phyloP scores from a whole-genome alignment of 2,113 vertebrate species.

The human (Homo sapiens) region DNA sequence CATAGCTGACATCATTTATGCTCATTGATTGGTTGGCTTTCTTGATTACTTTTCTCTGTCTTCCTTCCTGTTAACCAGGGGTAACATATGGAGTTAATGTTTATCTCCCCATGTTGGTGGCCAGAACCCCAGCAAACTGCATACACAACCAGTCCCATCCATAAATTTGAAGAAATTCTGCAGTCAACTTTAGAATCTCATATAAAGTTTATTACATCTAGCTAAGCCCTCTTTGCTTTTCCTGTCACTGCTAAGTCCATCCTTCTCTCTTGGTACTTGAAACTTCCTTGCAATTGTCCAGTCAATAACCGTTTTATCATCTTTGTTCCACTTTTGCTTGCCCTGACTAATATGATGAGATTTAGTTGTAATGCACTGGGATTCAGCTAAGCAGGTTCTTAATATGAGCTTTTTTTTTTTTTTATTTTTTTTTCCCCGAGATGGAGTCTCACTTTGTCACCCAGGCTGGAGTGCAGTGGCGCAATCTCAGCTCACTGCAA shows the following conservation, averaged over 20 bases:
- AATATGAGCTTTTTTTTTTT: background rate
- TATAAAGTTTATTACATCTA: background rate
- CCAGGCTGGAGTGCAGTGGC: too few relatives aligned
- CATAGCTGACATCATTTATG: background rate
- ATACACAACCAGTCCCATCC: background rate
- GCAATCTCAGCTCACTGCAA: too few relatives aligned
- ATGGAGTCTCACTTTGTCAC: too few relatives aligned
- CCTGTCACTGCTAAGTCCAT: background rate
- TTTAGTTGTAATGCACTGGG: too few relatives aligned
- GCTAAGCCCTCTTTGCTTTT: background rate
- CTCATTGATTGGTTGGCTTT: background rate
- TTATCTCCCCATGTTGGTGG: background rate
- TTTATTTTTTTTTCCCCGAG: background rate
- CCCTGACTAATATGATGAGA: too few relatives aligned
- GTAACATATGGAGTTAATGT: background rate
- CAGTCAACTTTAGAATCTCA: constrained; percentile 9
- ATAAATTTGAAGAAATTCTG: constrained; percentile 13
- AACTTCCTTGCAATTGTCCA: background rate
- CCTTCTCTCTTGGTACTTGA: background rate
- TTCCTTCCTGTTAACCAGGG: background rate
- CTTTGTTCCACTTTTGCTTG: too few relatives aligned
- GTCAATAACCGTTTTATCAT: too few relatives aligned
- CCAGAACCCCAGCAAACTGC: background rate
- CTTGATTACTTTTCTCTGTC: background rate
- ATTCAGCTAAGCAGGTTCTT: background rate